phyloP scores from a whole-genome alignment of 2,888 invertebrate genomes.

The Baccha elongata region DNA sequence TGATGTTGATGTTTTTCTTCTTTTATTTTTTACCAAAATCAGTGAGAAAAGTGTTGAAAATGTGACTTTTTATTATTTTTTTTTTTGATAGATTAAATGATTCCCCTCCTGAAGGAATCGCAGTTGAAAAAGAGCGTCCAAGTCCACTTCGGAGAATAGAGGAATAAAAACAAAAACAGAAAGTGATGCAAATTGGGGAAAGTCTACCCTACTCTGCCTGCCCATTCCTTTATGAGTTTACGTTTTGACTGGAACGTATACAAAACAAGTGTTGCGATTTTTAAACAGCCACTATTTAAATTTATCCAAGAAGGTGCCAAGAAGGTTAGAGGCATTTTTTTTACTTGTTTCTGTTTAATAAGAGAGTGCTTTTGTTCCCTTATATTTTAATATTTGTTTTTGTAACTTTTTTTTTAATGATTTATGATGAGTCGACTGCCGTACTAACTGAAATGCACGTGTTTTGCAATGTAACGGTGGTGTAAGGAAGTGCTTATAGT shows the following conservation, averaged over 20 bases:
- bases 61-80: conserved; percentile 2
- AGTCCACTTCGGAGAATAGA: conserved; percentile 15
- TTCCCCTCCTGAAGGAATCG: not conserved
- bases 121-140: not conserved
- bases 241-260: conserved; percentile 54
- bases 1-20: not conserved
- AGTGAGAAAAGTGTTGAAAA: conserved; percentile 23
- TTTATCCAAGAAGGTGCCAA: conserved; percentile 30
- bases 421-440: conserved; percentile 6
- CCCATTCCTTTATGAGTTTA: conserved; percentile 29
- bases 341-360: not conserved
- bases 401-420: too few relatives aligned
- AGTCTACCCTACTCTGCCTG: conserved; percentile 1
- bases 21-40: not conserved
- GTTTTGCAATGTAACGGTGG: conserved; percentile 51
- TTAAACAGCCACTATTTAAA: conserved; percentile 11
- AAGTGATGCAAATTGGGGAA: conserved; percentile 67
- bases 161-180: conserved; percentile 51
- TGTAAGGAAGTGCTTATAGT: conserved; percentile 17
- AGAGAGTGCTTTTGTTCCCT: conserved; percentile 23
- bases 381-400: not conserved
- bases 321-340: conserved; percentile 37
- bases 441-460: conserved; percentile 61
- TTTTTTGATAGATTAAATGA: not conserved
- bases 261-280: conserved; percentile 58